These are phyloP conservation scores for Anolis apletophallus DNA, from an alignment of 2,797 vertebrate species.

Conservation along the genomic window DNA sequence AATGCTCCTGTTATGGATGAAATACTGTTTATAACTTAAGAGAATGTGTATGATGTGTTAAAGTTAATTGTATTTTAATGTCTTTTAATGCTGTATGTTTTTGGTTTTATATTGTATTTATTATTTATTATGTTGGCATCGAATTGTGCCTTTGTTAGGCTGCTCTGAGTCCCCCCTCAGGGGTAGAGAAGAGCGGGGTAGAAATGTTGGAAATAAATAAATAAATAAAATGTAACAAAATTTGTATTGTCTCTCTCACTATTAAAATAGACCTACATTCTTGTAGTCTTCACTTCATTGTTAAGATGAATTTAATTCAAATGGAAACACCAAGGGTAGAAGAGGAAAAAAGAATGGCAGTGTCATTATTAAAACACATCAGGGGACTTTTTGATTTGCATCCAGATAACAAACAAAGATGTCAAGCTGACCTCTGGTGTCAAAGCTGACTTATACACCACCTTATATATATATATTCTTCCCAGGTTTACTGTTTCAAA, in stretches of 20 bases:
- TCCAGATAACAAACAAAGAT: neutral
- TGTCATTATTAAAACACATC: neutral
- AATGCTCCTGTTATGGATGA: no score
- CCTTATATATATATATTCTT: no score
- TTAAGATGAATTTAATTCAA: neutral
- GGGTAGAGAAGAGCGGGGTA: no score
- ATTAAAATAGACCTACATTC: neutral
- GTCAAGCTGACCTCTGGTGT: slow-evolving; percentile 6
- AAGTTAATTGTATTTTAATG: no score
- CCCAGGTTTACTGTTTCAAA: neutral
- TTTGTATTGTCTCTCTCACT: neutral
- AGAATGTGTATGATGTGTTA: no score
- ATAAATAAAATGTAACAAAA: neutral
- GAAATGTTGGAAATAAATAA: no score
- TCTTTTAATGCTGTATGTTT: no score
- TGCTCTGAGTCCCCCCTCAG: no score
- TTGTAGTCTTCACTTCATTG: neutral
- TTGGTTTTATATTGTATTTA: no score
- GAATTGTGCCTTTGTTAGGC: no score
- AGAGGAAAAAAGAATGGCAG: neutral
- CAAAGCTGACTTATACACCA: slow-evolving; percentile 5
- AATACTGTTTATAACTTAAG: no score
- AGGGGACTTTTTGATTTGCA: slow-evolving; percentile 4
- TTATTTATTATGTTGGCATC: no score
- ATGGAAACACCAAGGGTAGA: neutral